These are phyloP conservation scores for Parascotia fuliginaria DNA, from an alignment of 2,888 invertebrate genomes.

Conservation along the genomic window DNA sequence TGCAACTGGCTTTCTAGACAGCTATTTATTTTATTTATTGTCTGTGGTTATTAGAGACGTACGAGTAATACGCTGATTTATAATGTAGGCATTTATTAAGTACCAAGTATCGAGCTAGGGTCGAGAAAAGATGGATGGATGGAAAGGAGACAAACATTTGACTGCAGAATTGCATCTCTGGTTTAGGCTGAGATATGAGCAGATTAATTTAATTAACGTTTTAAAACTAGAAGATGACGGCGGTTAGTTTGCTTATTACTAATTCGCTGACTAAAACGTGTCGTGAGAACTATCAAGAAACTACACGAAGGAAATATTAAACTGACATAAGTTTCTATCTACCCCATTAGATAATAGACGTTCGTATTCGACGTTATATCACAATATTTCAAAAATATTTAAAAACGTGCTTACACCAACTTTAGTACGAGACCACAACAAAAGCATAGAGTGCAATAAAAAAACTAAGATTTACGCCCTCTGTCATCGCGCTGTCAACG, in stretches of 20 bases:
- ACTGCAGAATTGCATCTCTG: no score
- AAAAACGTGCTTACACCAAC: not conserved
- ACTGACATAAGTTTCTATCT: no score
- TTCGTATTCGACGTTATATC: no score
- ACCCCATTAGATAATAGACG: no score
- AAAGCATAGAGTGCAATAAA: constrained; percentile 25
- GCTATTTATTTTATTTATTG: constrained; percentile 28
- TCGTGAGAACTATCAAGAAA: no score
- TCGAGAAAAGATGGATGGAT: not conserved
- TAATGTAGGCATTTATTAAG: constrained; percentile 7
- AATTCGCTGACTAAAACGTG: no score
- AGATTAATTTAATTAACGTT: no score
- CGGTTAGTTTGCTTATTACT: no score
- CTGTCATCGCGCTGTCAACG: constrained; percentile 39
- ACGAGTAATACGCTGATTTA: constrained; percentile 2
- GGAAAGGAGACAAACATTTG: no score
- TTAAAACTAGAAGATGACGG: no score
- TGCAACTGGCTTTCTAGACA: constrained; percentile 5
- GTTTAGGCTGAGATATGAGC: no score
- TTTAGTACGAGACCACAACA: constrained; percentile 3
- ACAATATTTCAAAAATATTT: not conserved
- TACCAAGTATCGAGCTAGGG: not conserved
- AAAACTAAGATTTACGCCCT: constrained; percentile 33
- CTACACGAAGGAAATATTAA: no score
- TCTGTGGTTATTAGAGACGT: constrained; percentile 10